Evolutionary conservation across 2,888 invertebrate genomes (phyloP), one percentile per base, ranked within the genome.

Genomic region (Elegia similella): DNA sequence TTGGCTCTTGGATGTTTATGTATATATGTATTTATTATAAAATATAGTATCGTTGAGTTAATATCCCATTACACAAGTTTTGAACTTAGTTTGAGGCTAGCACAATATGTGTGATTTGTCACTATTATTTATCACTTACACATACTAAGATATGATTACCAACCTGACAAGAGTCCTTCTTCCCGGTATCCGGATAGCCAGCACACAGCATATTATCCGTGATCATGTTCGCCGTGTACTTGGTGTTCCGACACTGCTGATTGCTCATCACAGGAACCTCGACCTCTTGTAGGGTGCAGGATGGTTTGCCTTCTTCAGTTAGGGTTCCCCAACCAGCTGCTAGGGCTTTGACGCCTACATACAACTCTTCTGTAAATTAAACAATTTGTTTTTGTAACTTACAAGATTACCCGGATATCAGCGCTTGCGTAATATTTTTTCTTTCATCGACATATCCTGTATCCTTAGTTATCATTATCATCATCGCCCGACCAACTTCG

Each of bases 171-270:
- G 96, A 96, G 76, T 96, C 97, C 72, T 94, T 95, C 70, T 93
- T 88, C 10, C 97, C 97, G 0, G 81, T 80, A 59, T 93, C 92
- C 0, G 94, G 93, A 76, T 95, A 96, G 0, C 96, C 97, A 16
- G 97, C 97, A 73, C 97, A 97, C 80, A 97, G 75, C 97, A 97
- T 98, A 78, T 97, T 97, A 68, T 96, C 95, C 0, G 96, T 95
- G 66, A 97, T 97, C 95, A 97, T 96, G 56, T 95, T 93, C 0
- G 95, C 88, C 1, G 95, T 95, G 78, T 98, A 98, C 80, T 96
- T 96, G 3, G 97, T 96, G 57, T 85, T 93, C 52, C 93, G 92
- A 73, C 96, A 96, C 56, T 94, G 94, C 32, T 94, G 93, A 76
- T 96, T 96, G 66, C 93, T 93, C n/a, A 94, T 73, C 8, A 94